Evolutionary conservation across 1,140 invertebrate genomes (phyloP).

Genomic region (Lethrus apterus): DNA sequence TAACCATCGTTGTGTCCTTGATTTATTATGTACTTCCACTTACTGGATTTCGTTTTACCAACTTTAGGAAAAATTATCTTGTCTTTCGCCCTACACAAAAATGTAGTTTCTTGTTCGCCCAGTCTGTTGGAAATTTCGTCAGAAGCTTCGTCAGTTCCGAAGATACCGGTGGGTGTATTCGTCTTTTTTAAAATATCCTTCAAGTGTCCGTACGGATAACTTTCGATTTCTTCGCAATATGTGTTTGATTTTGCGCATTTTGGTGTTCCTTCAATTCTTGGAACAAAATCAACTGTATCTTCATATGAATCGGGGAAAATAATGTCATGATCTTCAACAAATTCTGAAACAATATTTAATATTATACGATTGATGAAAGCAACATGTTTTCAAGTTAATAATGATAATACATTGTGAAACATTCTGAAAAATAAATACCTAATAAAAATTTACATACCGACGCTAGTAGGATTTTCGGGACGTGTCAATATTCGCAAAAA

Average conservation of each 20-base stretch:
- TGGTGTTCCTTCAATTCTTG: constrained; percentile 18
- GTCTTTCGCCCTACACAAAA: constrained; percentile 26
- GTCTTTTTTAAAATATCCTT: constrained; percentile 24
- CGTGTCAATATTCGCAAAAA: too few species aligned
- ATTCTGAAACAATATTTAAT: too few species aligned
- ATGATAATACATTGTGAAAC: too few species aligned
- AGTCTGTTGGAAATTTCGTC: constrained; percentile 22
- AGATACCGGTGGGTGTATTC: constrained; percentile 20
- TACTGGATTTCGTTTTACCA: constrained; percentile 35
- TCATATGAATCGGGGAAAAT: neutral
- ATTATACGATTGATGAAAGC: too few species aligned
- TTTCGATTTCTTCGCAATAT: constrained; percentile 32
- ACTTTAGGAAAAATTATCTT: constrained; percentile 35
- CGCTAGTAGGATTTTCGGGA: too few species aligned
- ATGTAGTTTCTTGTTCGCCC: constrained; percentile 26
- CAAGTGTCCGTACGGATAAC: constrained; percentile 30
- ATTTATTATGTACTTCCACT: constrained; percentile 53
- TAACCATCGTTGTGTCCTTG: constrained; percentile 43
- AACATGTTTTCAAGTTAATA: too few species aligned
- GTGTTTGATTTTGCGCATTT: constrained; percentile 28
- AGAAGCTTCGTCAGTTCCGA: constrained; percentile 28
- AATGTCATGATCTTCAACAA: neutral
- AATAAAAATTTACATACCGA: too few species aligned
- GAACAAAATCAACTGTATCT: too few species aligned
- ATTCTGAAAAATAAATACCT: too few species aligned